phyloP scores from a whole-genome alignment of 2,113 vertebrate species.

The Dolichotis patagonum region DNA sequence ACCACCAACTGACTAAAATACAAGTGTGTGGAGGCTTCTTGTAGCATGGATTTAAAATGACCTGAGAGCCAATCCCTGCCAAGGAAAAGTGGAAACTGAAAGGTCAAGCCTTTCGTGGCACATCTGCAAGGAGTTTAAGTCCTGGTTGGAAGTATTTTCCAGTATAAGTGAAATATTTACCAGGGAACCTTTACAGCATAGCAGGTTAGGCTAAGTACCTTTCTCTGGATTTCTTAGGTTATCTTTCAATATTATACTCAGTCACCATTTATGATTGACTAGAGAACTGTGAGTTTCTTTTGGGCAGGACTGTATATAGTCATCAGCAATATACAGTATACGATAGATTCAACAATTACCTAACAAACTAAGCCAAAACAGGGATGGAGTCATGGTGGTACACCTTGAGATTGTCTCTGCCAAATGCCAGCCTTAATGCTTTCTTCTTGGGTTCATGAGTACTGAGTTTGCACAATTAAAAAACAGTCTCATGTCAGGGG shows the following conservation, averaged over 20 bases:
- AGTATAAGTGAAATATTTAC: not conserved
- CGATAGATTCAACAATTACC: not conserved
- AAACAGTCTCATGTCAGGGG: not conserved
- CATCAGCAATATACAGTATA: not conserved
- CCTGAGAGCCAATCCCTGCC: not conserved
- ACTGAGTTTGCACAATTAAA: not conserved
- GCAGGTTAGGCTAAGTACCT: not conserved
- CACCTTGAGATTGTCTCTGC: not conserved
- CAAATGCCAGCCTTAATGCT: not conserved
- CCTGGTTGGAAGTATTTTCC: slow-evolving; percentile 13
- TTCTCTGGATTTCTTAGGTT: slow-evolving; percentile 3
- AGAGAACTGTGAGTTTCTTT: slow-evolving; percentile 35
- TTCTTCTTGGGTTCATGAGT: slow-evolving; percentile 30
- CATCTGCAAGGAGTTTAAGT: not conserved
- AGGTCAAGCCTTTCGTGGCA: not conserved
- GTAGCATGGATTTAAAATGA: not conserved
- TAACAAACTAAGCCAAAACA: not conserved
- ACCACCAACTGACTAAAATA: not conserved
- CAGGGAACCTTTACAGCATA: not conserved
- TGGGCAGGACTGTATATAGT: not conserved
- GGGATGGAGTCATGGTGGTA: not conserved
- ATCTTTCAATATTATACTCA: slow-evolving; percentile 29
- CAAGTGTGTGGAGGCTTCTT: slow-evolving; percentile 3
- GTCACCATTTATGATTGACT: not conserved
- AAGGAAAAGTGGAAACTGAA: not conserved